Evolutionary conservation across 2,888 invertebrate species (phyloP).

Genomic region (Diarsia brunnea): DNA sequence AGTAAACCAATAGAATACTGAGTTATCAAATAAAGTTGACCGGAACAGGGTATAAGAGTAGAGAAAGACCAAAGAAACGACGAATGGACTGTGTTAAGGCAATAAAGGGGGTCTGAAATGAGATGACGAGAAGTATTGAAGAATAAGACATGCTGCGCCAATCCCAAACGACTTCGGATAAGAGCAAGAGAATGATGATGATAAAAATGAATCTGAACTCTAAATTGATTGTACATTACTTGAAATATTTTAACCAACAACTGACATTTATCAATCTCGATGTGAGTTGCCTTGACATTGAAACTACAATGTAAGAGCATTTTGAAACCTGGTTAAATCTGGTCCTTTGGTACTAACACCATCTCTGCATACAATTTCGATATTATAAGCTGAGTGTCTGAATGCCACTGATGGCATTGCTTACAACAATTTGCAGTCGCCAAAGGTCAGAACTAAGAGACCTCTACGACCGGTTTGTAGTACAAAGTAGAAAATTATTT

Average conservation of each 20-base stretch:
- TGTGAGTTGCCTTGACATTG: background rate
- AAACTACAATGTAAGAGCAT: background rate
- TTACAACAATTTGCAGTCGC: conserved; percentile 53
- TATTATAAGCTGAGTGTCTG: conserved; percentile 34
- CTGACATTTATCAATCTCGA: background rate
- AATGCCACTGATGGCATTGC: conserved; percentile 49
- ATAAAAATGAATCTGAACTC: background rate
- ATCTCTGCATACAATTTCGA: conserved; percentile 4
- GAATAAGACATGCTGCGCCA: no score
- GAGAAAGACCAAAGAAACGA: no score
- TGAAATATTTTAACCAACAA: background rate
- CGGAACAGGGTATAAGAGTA: no score
- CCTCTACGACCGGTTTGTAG: conserved; percentile 62
- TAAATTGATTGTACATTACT: background rate
- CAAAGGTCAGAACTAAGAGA: conserved; percentile 59
- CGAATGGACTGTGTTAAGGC: no score
- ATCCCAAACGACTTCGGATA: no score
- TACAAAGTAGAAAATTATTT: conserved; percentile 60
- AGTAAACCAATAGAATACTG: background rate
- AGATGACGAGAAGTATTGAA: no score
- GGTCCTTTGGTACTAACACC: conserved; percentile 1
- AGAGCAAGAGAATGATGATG: no score
- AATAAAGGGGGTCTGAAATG: no score
- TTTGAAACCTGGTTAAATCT: background rate
- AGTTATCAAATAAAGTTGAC: background rate